These are phyloP conservation scores for Idaea straminata DNA, from an alignment of 2,888 invertebrate genomes.

Conservation along the genomic window DNA sequence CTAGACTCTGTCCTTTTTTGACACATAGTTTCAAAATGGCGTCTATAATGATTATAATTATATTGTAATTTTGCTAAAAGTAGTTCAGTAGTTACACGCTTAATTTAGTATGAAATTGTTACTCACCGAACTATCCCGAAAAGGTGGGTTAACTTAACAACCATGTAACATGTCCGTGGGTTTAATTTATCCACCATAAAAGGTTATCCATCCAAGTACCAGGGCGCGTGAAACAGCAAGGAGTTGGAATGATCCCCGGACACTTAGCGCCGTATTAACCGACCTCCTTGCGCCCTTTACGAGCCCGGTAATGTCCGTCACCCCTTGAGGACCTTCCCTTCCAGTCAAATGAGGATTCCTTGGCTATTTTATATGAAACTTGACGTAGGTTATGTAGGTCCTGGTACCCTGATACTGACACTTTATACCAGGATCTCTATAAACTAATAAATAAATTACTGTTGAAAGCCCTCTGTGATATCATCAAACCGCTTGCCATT, in stretches of 20 bases:
- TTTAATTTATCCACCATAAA: slow-evolving; percentile 10
- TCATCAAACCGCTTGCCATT: not conserved
- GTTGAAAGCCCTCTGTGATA: not conserved
- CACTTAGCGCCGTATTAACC: slow-evolving; percentile 57
- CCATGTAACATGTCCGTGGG: not conserved
- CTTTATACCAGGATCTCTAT: not conserved
- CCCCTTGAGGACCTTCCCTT: slow-evolving; percentile 36
- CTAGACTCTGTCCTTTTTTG: too few species aligned
- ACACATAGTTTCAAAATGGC: too few species aligned
- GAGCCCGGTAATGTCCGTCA: slow-evolving; percentile 48
- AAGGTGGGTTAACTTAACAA: not conserved
- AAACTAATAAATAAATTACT: not conserved
- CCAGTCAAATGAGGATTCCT: slow-evolving; percentile 1
- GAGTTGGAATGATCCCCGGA: slow-evolving; percentile 37
- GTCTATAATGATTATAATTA: too few species aligned
- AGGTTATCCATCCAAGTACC: slow-evolving; percentile 21
- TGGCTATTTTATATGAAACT: not conserved
- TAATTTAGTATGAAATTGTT: not conserved
- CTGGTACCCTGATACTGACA: not conserved
- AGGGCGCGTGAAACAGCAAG: slow-evolving; percentile 28
- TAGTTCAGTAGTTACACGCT: not conserved
- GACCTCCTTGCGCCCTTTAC: slow-evolving; percentile 54
- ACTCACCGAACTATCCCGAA: not conserved
- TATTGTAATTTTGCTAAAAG: not conserved
- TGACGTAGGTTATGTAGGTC: not conserved